Evolutionary conservation across 1,140 invertebrate genomes (phyloP).

Genomic region (Babylonia areolata): DNA sequence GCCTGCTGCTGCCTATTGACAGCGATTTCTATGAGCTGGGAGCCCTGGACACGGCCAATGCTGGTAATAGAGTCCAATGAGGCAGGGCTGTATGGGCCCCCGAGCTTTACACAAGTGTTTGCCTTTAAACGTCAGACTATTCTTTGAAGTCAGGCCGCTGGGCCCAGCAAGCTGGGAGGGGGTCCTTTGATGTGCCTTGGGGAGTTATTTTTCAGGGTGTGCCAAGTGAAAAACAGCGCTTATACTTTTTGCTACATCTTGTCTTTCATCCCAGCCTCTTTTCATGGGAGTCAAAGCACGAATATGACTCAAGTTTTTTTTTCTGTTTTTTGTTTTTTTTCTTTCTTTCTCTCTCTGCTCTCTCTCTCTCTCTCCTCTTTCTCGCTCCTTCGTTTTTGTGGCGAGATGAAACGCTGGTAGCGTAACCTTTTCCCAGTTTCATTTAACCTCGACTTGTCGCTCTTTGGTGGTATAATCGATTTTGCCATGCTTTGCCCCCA

Average conservation of each 20-base stretch:
- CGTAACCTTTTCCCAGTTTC: neutral
- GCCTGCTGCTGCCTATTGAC: neutral
- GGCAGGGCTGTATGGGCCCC: neutral
- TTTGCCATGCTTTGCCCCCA: neutral
- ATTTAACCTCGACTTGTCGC: constrained; percentile 6
- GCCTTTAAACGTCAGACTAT: neutral
- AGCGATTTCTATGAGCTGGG: neutral
- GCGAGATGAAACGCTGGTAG: neutral
- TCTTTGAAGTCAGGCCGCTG: constrained; percentile 2
- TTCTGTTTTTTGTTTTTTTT: neutral
- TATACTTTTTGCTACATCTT: neutral
- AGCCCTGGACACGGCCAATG: neutral
- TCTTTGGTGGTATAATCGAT: neutral
- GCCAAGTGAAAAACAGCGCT: neutral
- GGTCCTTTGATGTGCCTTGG: neutral
- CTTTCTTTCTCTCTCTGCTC: neutral
- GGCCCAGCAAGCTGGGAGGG: neutral
- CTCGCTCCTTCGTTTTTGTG: neutral
- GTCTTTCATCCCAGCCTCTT: neutral
- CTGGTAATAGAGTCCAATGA: neutral
- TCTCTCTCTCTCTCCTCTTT: no score
- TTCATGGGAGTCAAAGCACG: neutral
- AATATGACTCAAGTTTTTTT: neutral
- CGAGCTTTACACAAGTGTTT: neutral
- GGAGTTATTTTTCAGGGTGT: neutral